A percentile compares a stretch with the other conserved stretches of the same genome.
Conservation (phyloP, 35 echinoderm and acorn worm genomes). For the Strongylocentrotus purpuratus region DNA sequence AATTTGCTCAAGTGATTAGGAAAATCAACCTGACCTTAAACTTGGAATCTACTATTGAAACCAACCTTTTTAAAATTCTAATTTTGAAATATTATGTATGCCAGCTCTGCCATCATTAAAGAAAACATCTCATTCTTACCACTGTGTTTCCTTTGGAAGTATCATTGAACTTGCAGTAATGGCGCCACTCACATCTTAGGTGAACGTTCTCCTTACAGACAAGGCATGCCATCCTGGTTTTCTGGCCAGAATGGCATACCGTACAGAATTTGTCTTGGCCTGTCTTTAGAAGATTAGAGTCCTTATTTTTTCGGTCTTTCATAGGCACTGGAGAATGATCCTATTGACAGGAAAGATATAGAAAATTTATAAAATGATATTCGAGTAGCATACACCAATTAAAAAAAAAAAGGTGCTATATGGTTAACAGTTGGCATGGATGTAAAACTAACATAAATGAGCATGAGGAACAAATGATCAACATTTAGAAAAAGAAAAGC, state of each 20-base stretch:
- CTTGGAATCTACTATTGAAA: too few species aligned
- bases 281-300: neutral
- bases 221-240: constrained; percentile 21
- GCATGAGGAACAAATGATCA: neutral
- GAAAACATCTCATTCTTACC: neutral
- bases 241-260: constrained; percentile 9
- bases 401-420: neutral
- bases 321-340: neutral
- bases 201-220: neutral
- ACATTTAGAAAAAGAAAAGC: neutral
- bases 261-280: neutral
- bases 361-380: neutral
- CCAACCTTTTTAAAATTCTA: too few species aligned
- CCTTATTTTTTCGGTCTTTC: neutral
- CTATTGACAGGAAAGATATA: neutral
- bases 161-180: neutral
- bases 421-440: neutral
- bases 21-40: too few species aligned
- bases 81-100: too few species aligned
- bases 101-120: too few species aligned
- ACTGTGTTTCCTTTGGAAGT: neutral
- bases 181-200: neutral
- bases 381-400: too few species aligned
- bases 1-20: too few species aligned
- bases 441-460: neutral